phyloP scores from a whole-genome alignment of 2,888 invertebrate genomes.

The Drosophila percnosoma region DNA sequence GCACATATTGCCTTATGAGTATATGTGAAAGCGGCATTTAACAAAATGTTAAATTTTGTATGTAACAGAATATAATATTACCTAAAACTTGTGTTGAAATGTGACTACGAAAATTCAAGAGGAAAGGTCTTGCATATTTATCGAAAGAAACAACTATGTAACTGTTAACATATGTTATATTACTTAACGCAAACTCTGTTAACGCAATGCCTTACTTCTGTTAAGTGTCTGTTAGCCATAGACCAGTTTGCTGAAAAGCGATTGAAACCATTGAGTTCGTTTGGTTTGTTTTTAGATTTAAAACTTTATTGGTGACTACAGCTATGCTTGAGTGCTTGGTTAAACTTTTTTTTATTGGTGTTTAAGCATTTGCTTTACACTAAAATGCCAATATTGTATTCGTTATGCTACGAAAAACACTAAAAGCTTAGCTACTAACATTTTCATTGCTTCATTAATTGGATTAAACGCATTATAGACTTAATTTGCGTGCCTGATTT shows the following conservation, averaged over 20 bases:
- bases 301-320: slow-evolving; percentile 71
- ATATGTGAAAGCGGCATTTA: slow-evolving; percentile 21
- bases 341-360: slow-evolving; percentile 43
- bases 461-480: slow-evolving; percentile 51
- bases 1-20: neutral
- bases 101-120: neutral
- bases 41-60: neutral
- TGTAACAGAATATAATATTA: neutral
- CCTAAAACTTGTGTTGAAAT: neutral
- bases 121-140: neutral
- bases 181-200: neutral
- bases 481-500: slow-evolving; percentile 47
- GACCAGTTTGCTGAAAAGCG: neutral
- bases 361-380: slow-evolving; percentile 43
- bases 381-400: slow-evolving; percentile 61
- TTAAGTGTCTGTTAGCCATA: neutral
- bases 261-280: neutral
- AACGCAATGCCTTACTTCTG: neutral
- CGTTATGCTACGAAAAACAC: slow-evolving; percentile 37
- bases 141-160: too few relatives aligned
- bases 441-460: slow-evolving; percentile 59
- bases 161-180: neutral
- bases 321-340: slow-evolving; percentile 65
- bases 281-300: slow-evolving; percentile 27
- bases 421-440: slow-evolving; percentile 48